Evolutionary conservation across 2,797 vertebrate species (phyloP).

Genomic region (Pantherophis vulpinus): DNA sequence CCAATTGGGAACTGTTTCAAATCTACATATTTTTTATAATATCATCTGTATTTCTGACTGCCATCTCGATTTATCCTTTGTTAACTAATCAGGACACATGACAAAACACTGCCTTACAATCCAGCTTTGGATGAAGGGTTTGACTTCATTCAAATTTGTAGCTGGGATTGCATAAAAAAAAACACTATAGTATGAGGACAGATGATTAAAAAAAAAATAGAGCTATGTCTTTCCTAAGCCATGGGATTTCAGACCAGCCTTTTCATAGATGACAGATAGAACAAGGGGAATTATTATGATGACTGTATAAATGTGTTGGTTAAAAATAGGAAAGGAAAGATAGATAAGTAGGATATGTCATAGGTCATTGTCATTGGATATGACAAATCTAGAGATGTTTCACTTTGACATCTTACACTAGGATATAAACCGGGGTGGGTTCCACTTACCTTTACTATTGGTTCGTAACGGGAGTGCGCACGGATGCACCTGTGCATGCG

Average conservation of each 20-base stretch:
- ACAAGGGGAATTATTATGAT: background rate
- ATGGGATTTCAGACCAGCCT: background rate
- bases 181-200: background rate
- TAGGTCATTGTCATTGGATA: background rate
- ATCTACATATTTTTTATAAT: slow-evolving; percentile 59
- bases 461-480: too few species aligned
- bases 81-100: slow-evolving; percentile 55
- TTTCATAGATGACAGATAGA: background rate
- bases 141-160: slow-evolving; percentile 44
- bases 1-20: slow-evolving; percentile 28
- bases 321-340: background rate
- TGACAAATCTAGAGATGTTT: background rate
- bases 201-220: background rate
- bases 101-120: slow-evolving; percentile 41
- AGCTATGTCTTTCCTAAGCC: slow-evolving; percentile 1
- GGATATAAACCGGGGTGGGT: background rate
- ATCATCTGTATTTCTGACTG: slow-evolving; percentile 56
- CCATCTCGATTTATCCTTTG: slow-evolving; percentile 57
- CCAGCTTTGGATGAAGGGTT: slow-evolving; percentile 53
- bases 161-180: background rate
- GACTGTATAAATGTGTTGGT: background rate
- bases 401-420: background rate
- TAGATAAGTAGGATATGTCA: background rate
- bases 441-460: too few species aligned
- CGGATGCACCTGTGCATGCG: too few species aligned